phyloP scores from a whole-genome alignment of 1,140 invertebrate genomes.

The Agrilus planipennis region DNA sequence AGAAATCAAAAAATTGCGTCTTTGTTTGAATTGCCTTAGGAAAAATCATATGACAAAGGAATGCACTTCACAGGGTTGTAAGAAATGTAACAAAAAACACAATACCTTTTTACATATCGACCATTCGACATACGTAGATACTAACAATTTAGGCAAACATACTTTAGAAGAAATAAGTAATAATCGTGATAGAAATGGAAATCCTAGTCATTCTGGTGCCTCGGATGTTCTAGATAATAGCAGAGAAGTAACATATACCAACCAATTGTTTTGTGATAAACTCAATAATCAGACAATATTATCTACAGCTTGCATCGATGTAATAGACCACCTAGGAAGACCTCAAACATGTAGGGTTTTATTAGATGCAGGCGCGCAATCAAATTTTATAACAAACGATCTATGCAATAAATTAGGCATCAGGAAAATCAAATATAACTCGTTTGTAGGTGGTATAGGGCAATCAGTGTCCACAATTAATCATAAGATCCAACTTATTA shows the following conservation, averaged over 20 bases:
- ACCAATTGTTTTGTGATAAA: background rate
- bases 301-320: background rate
- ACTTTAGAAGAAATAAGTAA: background rate
- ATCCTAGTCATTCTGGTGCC: background rate
- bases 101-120: conserved; percentile 3
- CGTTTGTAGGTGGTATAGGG: background rate
- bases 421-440: background rate
- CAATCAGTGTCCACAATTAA: background rate
- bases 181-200: background rate
- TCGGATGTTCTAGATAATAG: background rate
- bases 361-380: background rate
- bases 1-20: background rate
- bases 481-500: background rate
- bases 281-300: background rate
- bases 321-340: background rate
- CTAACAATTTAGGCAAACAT: background rate
- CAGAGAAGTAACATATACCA: background rate
- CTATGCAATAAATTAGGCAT: background rate
- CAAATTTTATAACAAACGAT: conserved; percentile 5
- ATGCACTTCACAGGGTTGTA: background rate
- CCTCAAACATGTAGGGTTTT: background rate
- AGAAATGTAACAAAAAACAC: conserved; percentile 2
- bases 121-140: background rate
- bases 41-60: conserved; percentile 3
- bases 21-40: conserved; percentile 7